Evolutionary conservation across 2,888 invertebrate species (phyloP), one percentile per base, ranked within the genome.

Genomic region (Biston stratarius): DNA sequence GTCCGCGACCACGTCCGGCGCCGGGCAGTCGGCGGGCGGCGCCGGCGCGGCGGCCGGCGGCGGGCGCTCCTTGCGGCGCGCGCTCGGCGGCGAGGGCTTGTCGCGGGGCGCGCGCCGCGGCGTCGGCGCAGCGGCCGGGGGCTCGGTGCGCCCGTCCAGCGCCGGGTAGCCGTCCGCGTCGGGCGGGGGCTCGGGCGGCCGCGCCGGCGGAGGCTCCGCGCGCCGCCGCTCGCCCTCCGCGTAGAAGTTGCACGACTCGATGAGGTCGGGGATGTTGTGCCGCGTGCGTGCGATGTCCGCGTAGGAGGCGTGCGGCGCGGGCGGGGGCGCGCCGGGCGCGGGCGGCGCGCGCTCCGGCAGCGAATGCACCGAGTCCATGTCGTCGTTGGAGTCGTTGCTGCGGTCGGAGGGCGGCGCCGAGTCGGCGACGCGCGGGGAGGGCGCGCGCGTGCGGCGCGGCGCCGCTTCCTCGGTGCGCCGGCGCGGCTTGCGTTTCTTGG

Each of bases 361-460:
- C 75, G 97, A 97, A 91, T 97, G 97, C 75, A 97, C 97, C 14
- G 97, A 97, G 84, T 98, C 98, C 81, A 96, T 94, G 88, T 97
- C 97, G 84, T 95, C 95, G 83, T 97, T 97, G 77, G 97, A 97
- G 86, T 97, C 97, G 84, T 94, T 94, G 72, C 97, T 97, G 89
- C 97, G 97, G 82, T 97, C 97, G 79, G 96, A 96, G 70, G 97
- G 97, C 62, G 97, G 97, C 33, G 97, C 96, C n/a, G 85, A 85
- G 73, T 80, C 82, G 73, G 79, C 80, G 96, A 96, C 89, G 96
- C 77, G 96, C 94, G 74, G 95, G 91, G 74, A 74, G 66, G 81
- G 82, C 74, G 83, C 77, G 61, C 82, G 86, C 45, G 83, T 71
- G 75, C 83, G 77, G 61, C 81, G 75, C 74, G 80, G 83, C 67